These are phyloP conservation scores for Diacarnus erythraeanus DNA, from an alignment of 37 sponge, comb jelly and placozoan species.

Conservation along the genomic window DNA sequence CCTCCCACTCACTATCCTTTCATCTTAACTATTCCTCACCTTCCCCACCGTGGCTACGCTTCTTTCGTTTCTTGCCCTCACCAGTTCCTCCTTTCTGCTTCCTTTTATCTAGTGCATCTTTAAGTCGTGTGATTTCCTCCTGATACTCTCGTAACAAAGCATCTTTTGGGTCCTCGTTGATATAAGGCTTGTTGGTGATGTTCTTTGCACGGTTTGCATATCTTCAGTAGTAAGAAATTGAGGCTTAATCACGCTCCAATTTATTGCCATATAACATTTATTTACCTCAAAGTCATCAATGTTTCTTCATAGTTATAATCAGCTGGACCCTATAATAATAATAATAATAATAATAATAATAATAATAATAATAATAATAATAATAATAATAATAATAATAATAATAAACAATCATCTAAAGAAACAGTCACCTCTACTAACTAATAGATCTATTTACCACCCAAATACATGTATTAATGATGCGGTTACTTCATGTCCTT, in stretches of 20 bases:
- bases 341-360: too few relatives aligned
- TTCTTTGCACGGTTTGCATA: slow-evolving; percentile 98
- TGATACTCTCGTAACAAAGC: slow-evolving; percentile 93
- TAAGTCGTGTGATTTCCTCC: slow-evolving; percentile 77
- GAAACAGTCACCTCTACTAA: neutral
- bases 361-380: neutral
- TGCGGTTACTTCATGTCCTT: neutral
- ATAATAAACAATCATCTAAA: neutral
- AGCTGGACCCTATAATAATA: slow-evolving; percentile 89
- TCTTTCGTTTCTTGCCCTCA: slow-evolving; percentile 13
- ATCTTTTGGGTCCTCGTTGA: slow-evolving; percentile 99
- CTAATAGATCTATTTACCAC: neutral
- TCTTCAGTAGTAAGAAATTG: slow-evolving; percentile 20
- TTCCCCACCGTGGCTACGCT: neutral
- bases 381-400: neutral
- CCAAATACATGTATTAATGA: neutral
- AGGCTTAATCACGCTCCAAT: neutral
- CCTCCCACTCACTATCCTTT: too few relatives aligned
- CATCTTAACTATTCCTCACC: too few relatives aligned
- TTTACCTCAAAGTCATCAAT: slow-evolving; percentile 86
- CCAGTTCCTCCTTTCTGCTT: slow-evolving; percentile 21
- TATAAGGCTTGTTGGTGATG: slow-evolving; percentile 98
- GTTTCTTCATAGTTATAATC: slow-evolving; percentile 98
- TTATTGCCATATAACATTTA: neutral
- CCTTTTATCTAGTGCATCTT: slow-evolving; percentile 72